These are phyloP conservation scores for Drosophila anomalata DNA, from an alignment of 2,888 invertebrate species.

Conservation along the genomic window DNA sequence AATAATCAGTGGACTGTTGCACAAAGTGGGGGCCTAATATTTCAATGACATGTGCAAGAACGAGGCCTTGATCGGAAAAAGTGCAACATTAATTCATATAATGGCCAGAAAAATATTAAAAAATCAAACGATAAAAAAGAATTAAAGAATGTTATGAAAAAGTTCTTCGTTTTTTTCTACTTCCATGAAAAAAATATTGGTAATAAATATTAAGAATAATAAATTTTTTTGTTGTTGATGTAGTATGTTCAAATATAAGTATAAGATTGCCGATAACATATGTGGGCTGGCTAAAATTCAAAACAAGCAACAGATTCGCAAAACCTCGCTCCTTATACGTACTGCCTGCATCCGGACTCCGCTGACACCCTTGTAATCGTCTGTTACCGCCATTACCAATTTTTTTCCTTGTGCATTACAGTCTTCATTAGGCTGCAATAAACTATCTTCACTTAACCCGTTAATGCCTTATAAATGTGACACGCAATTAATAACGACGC, in stretches of 20 bases:
- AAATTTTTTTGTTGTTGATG: not conserved
- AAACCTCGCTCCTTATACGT: not conserved
- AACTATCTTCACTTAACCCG: conserved; percentile 50
- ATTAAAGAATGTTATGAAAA: too few species aligned
- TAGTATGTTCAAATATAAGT: not conserved
- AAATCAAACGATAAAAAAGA: not conserved
- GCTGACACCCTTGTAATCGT: not conserved
- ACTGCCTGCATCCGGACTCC: not conserved
- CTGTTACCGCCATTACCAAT: conserved; percentile 3
- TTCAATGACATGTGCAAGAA: conserved; percentile 46
- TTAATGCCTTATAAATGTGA: conserved; percentile 65
- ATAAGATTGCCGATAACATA: not conserved
- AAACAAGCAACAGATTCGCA: not conserved
- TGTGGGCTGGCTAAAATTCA: not conserved
- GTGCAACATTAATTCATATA: not conserved
- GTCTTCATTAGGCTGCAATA: conserved; percentile 29
- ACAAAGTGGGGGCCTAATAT: conserved; percentile 30
- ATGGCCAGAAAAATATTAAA: too few species aligned
- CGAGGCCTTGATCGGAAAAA: conserved; percentile 30
- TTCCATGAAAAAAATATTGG: too few species aligned
- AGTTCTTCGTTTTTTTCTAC: too few species aligned
- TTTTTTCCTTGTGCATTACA: conserved; percentile 7
- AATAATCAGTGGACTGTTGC: conserved; percentile 29
- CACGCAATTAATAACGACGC: conserved; percentile 65
- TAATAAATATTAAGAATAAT: not conserved